phyloP scores from a whole-genome alignment of 2,888 invertebrate species.

The Coremacera marginata region DNA sequence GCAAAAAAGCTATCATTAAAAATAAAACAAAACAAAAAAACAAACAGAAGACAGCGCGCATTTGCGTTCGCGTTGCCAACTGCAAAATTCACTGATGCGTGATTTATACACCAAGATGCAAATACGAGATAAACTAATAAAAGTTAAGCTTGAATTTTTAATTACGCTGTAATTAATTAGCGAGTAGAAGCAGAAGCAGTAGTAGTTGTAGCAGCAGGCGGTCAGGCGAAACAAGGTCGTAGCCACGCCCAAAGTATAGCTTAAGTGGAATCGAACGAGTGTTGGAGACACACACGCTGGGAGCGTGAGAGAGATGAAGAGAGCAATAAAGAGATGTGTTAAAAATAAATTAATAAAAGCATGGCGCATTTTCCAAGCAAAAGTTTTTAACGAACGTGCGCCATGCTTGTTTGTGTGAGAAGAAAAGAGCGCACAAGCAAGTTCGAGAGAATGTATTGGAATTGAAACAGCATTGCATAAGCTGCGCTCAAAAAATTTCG shows the following conservation, averaged over 20 bases:
- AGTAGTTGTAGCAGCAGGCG: conserved; percentile 18
- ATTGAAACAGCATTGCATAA: conserved; percentile 34
- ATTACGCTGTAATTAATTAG: conserved; percentile 54
- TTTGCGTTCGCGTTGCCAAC: conserved; percentile 46
- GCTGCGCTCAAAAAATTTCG: neutral
- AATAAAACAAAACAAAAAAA: conserved; percentile 10
- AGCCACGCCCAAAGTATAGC: conserved; percentile 24
- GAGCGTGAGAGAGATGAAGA: neutral
- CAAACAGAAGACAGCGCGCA: conserved; percentile 32
- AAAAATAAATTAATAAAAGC: neutral
- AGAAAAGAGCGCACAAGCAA: neutral
- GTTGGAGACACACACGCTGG: neutral
- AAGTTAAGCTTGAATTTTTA: conserved; percentile 56
- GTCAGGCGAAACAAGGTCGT: conserved; percentile 23
- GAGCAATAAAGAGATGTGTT: neutral
- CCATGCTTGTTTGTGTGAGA: neutral
- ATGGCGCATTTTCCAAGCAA: neutral
- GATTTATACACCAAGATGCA: conserved; percentile 58
- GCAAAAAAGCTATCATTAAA: conserved; percentile 7
- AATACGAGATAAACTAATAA: conserved; percentile 58
- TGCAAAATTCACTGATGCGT: conserved; percentile 53
- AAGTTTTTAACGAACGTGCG: neutral
- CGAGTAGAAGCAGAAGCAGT: conserved; percentile 35
- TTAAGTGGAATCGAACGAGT: neutral
- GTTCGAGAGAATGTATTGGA: conserved; percentile 28